These are phyloP conservation scores for Diachrysia chrysitis DNA, from an alignment of 2,888 invertebrate species.

Conservation along the genomic window DNA sequence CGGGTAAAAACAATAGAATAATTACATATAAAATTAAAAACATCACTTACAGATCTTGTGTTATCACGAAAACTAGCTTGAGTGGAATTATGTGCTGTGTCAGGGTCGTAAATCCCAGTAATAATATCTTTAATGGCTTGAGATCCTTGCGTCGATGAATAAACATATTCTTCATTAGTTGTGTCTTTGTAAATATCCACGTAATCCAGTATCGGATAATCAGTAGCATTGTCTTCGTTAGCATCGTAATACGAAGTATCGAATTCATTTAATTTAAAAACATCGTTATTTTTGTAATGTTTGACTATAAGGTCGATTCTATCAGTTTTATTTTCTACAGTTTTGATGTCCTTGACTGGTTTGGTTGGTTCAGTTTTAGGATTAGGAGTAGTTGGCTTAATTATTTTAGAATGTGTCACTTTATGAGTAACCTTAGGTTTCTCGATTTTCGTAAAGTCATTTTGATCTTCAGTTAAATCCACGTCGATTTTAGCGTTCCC, in stretches of 20 bases:
- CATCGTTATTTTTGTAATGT: slow-evolving; percentile 63
- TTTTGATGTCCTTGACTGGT: neutral
- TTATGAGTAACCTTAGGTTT: neutral
- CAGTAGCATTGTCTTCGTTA: slow-evolving; percentile 74
- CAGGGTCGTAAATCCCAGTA: neutral
- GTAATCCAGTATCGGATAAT: slow-evolving; percentile 80
- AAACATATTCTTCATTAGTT: slow-evolving; percentile 73
- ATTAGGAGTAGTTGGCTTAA: neutral
- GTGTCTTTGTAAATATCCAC: slow-evolving; percentile 81
- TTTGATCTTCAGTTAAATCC: slow-evolving; percentile 30
- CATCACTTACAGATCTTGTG: neutral
- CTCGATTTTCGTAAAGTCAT: slow-evolving; percentile 3
- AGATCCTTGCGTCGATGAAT: slow-evolving; percentile 43
- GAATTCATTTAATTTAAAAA: slow-evolving; percentile 55
- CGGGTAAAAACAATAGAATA: too few relatives aligned
- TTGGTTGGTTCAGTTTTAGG: neutral
- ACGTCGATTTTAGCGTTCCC: slow-evolving; percentile 51
- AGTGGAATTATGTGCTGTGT: neutral
- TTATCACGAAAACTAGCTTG: neutral
- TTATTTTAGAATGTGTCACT: neutral
- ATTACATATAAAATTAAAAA: neutral
- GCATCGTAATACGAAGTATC: slow-evolving; percentile 61
- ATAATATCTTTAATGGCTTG: neutral
- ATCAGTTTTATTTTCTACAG: slow-evolving; percentile 1
- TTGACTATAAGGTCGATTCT: slow-evolving; percentile 31